Percentiles rank a stretch among this genome's conserved stretches.
phyloP scores from a whole-genome alignment of 2,797 vertebrate species.

The Limnodromus scolopaceus region DNA sequence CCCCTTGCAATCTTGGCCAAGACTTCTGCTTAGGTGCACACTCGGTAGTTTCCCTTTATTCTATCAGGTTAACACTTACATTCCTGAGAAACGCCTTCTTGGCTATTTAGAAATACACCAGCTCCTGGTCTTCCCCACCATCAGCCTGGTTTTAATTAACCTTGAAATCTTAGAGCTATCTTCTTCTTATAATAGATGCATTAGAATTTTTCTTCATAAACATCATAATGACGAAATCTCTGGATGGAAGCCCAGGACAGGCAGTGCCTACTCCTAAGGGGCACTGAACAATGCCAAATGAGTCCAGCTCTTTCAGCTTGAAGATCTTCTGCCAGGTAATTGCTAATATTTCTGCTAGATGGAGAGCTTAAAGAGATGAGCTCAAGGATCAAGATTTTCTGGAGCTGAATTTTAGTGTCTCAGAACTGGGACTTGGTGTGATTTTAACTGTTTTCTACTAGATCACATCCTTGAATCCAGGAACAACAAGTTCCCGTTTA shows the following conservation, averaged over 20 bases:
- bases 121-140: not conserved
- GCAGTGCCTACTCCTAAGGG: not conserved
- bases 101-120: not conserved
- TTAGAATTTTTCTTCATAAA: not conserved
- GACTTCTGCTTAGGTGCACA: not conserved
- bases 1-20: not conserved
- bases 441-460: not conserved
- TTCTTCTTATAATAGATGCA: not conserved
- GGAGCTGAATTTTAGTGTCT: not conserved
- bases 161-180: not conserved
- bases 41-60: not conserved
- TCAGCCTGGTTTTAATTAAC: not conserved
- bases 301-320: not conserved
- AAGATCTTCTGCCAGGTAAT: not conserved
- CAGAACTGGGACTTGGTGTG: not conserved
- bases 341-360: not conserved
- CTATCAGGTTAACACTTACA: rapidly evolving
- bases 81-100: not conserved
- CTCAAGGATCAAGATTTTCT: not conserved
- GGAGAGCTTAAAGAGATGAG: not conserved
- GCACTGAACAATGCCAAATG: not conserved
- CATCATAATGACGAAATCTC: not conserved
- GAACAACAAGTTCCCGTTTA: not conserved
- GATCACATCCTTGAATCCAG: not conserved
- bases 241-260: not conserved